These are phyloP conservation scores for Hippoglossus stenolepis DNA, from an alignment of 2,113 vertebrate species.

Conservation along the genomic window DNA sequence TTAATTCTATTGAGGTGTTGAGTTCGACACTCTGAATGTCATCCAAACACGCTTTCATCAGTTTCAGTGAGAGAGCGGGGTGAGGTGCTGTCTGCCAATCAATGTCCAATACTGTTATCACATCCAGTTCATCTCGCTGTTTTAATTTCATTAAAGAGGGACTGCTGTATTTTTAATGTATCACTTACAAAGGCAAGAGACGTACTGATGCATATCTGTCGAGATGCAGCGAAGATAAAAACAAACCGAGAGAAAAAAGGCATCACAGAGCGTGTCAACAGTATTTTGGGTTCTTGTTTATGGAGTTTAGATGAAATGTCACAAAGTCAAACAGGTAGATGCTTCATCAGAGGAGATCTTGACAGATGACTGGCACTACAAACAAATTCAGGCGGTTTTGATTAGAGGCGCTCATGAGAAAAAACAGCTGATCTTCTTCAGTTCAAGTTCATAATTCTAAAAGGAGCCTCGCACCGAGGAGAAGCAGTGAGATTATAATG, in stretches of 20 bases:
- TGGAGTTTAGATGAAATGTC: conserved; percentile 12
- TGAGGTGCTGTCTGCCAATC: conserved; percentile 57
- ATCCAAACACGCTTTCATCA: conserved; percentile 53
- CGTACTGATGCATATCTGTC: too few relatives aligned
- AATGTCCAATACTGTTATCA: conserved; percentile 48
- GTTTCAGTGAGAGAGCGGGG: conserved; percentile 15
- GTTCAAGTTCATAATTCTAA: conserved; percentile 15
- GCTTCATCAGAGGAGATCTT: conserved; percentile 14
- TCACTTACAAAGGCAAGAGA: background rate
- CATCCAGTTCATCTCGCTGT: conserved; percentile 1
- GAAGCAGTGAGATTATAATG: conserved; percentile 35
- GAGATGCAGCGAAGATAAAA: background rate
- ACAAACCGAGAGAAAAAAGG: background rate
- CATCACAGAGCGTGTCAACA: background rate
- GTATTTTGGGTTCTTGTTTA: conserved; percentile 48
- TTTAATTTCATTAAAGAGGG: conserved; percentile 23
- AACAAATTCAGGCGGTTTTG: conserved; percentile 31
- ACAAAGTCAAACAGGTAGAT: conserved; percentile 15
- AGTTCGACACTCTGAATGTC: conserved; percentile 47
- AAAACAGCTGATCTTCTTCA: conserved; percentile 14
- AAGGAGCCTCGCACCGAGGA: conserved; percentile 10
- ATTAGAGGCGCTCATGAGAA: conserved; percentile 40
- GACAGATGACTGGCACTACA: conserved; percentile 58
- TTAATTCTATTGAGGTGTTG: conserved; percentile 40
- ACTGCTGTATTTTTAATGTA: conserved; percentile 9